Evolutionary conservation across 2,888 invertebrate species (phyloP).

Genomic region (Smittia sp.): DNA sequence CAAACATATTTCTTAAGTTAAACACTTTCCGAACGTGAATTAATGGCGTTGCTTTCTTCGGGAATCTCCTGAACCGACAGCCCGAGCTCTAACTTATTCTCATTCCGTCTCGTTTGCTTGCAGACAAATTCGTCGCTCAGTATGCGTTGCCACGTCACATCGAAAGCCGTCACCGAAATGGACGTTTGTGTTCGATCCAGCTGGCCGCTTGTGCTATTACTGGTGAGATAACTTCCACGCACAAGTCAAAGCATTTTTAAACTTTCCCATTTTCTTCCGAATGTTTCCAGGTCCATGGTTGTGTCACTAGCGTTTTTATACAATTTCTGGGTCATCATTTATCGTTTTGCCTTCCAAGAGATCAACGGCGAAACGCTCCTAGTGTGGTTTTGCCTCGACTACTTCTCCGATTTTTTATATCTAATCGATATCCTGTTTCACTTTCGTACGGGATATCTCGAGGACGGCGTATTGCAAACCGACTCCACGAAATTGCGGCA

Average conservation of each 20-base stretch:
- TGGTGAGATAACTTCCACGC: no score
- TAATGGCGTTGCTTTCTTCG: no score
- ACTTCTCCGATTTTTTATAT: constrained; percentile 94
- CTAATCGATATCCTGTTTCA: constrained; percentile 95
- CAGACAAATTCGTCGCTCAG: constrained; percentile 37
- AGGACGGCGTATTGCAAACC: constrained; percentile 96
- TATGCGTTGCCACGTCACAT: constrained; percentile 31
- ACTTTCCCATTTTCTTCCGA: no score
- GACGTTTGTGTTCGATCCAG: constrained; percentile 98
- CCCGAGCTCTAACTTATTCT: not conserved
- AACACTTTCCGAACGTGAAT: no score
- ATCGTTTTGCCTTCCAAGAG: constrained; percentile 98
- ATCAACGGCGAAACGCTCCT: constrained; percentile 88
- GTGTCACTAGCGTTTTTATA: constrained; percentile 94
- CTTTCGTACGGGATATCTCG: constrained; percentile 94
- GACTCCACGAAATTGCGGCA: constrained; percentile 89
- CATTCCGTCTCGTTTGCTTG: not conserved
- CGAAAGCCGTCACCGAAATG: constrained; percentile 58
- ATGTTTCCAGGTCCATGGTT: constrained; percentile 91
- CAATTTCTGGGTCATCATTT: constrained; percentile 97
- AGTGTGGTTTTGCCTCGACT: constrained; percentile 96
- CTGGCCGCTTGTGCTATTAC: constrained; percentile 92
- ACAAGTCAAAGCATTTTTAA: no score
- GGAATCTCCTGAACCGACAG: no score
- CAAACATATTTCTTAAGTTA: no score